Conservation (phyloP, 1,140 invertebrate species). For the Drosophila nannoptera region DNA sequence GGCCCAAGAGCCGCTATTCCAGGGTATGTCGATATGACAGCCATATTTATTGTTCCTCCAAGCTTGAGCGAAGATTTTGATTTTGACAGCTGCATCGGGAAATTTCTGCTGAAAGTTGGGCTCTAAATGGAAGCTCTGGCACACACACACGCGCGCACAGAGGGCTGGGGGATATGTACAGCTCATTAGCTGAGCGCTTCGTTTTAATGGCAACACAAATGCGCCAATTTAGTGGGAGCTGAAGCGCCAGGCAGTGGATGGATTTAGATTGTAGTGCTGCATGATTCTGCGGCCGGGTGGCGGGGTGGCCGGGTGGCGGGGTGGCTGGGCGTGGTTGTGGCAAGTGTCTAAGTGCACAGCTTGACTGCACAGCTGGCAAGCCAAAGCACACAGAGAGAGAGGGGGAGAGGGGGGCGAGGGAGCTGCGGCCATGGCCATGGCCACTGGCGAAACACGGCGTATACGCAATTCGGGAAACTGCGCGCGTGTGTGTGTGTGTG, state of each 20-base stretch:
- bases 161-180: neutral
- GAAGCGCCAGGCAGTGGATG: neutral
- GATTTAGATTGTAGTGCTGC: neutral
- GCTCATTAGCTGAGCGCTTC: slow-evolving; percentile 22
- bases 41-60: neutral
- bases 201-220: slow-evolving; percentile 26
- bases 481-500: slow-evolving; percentile 1
- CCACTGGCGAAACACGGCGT: slow-evolving; percentile 38
- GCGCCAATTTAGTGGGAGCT: slow-evolving; percentile 20
- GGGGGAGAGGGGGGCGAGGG: neutral
- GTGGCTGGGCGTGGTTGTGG: neutral
- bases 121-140: neutral
- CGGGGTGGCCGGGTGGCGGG: neutral
- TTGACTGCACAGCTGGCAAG: slow-evolving; percentile 12
- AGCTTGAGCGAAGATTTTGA: neutral
- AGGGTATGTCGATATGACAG: neutral
- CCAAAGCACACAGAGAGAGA: neutral
- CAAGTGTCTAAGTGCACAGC: neutral
- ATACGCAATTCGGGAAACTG: slow-evolving; percentile 33
- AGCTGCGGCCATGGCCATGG: slow-evolving; percentile 41
- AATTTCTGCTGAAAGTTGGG: neutral
- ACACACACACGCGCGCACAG: neutral
- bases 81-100: neutral
- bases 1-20: neutral
- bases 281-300: neutral